Evolutionary conservation across 2,888 invertebrate genomes (phyloP).

Genomic region (Mythimna ferrago): DNA sequence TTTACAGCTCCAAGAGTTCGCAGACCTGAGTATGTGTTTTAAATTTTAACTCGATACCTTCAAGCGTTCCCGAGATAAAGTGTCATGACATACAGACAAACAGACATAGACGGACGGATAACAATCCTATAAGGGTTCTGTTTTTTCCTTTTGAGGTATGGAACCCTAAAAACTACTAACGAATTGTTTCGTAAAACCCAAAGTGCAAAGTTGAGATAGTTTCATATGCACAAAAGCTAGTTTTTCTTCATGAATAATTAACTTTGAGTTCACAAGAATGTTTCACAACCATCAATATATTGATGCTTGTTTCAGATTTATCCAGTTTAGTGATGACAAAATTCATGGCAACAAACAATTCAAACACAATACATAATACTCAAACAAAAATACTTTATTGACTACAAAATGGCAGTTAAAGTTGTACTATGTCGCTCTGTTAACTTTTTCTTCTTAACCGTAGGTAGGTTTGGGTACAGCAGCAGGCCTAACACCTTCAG

Average conservation of each 20-base stretch:
- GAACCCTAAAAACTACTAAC: not conserved
- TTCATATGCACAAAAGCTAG: constrained; percentile 24
- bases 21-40: too few species aligned
- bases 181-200: constrained; percentile 39
- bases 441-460: constrained; percentile 42
- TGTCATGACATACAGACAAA: too few species aligned
- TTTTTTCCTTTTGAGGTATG: too few species aligned
- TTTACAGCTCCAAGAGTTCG: too few species aligned
- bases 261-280: constrained; percentile 16
- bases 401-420: constrained; percentile 62
- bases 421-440: constrained; percentile 55
- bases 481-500: constrained; percentile 36
- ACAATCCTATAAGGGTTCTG: too few species aligned
- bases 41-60: too few species aligned
- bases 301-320: not conserved
- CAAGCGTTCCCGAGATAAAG: too few species aligned
- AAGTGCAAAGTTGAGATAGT: constrained; percentile 53
- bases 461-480: constrained; percentile 13
- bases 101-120: too few species aligned
- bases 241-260: constrained; percentile 49
- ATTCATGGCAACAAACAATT: constrained; percentile 10
- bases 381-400: constrained; percentile 60
- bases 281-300: constrained; percentile 32
- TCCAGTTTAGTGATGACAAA: not conserved
- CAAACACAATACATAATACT: constrained; percentile 16